phyloP scores from a whole-genome alignment of 2,113 vertebrate genomes.

The Atractosteus spatula region DNA sequence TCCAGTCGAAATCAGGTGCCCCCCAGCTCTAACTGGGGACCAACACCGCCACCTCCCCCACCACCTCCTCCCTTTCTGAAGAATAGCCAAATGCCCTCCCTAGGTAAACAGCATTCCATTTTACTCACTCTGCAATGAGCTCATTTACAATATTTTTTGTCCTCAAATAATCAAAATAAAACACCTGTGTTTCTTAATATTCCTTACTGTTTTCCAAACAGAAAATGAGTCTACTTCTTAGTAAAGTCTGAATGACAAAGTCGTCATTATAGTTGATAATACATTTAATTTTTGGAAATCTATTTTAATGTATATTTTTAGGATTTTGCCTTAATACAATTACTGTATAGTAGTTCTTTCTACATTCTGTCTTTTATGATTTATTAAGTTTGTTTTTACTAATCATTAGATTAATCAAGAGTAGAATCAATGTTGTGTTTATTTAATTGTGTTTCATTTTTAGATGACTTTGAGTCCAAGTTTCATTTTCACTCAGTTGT shows the following conservation, averaged over 20 bases:
- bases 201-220: too few relatives aligned
- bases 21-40: slow-evolving; percentile 51
- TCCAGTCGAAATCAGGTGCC: slow-evolving; percentile 69
- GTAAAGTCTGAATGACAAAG: too few relatives aligned
- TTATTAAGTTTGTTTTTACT: too few relatives aligned
- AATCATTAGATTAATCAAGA: too few relatives aligned
- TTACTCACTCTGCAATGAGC: too few relatives aligned
- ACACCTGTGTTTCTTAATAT: background rate
- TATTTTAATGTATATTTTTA: too few relatives aligned
- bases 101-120: slow-evolving; percentile 56
- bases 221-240: too few relatives aligned
- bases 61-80: slow-evolving; percentile 53
- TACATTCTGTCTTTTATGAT: too few relatives aligned
- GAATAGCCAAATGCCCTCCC: slow-evolving; percentile 76
- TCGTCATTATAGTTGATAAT: too few relatives aligned
- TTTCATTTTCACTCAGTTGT: slow-evolving; percentile 94
- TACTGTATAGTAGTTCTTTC: too few relatives aligned
- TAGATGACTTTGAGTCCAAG: slow-evolving; percentile 96
- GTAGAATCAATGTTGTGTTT: background rate
- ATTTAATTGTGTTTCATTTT: slow-evolving; percentile 29
- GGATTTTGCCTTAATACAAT: too few relatives aligned
- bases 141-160: background rate
- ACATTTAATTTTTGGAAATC: too few relatives aligned
- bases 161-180: background rate
- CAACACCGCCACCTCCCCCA: slow-evolving; percentile 49